Evolutionary conservation across 2,888 invertebrate genomes (phyloP).

Genomic region (Microctonus hyperodae): DNA sequence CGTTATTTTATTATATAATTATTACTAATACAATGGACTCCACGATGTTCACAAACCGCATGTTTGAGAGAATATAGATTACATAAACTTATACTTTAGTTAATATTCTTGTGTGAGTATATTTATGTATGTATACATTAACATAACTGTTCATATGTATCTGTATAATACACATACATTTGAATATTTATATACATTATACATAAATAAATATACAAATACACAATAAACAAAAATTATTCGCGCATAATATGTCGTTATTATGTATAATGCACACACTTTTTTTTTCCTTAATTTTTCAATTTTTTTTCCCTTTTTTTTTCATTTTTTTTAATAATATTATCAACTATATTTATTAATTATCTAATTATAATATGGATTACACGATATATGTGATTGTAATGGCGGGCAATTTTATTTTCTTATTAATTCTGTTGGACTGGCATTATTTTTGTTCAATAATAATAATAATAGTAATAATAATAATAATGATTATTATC

Average conservation of each 20-base stretch:
- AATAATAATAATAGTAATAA: not conserved
- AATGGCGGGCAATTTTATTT: constrained; percentile 43
- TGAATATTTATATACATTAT: constrained; percentile 36
- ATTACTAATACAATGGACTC: constrained; percentile 23
- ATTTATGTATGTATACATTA: too few species aligned
- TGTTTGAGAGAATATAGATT: not conserved
- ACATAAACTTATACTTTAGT: constrained; percentile 27
- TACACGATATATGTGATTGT: constrained; percentile 44
- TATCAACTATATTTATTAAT: constrained; percentile 21
- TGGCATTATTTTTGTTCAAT: constrained; percentile 34
- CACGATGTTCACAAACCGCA: constrained; percentile 21
- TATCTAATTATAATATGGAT: constrained; percentile 38
- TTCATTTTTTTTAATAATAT: constrained; percentile 19
- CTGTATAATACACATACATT: constrained; percentile 32
- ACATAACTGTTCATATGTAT: constrained; percentile 12
- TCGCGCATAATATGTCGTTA: constrained; percentile 16
- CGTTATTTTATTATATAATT: not conserved
- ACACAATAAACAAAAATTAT: constrained; percentile 34
- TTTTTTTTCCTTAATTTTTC: constrained; percentile 3
- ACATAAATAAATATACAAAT: constrained; percentile 26
- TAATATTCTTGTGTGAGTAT: not conserved
- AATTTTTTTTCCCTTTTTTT: not conserved
- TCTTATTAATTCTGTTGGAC: constrained; percentile 32
- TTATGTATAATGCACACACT: constrained; percentile 10
- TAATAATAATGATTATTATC: not conserved